Evolutionary conservation across 2,888 invertebrate genomes (phyloP).

Genomic region (Stenchaetothrips biformis): DNA sequence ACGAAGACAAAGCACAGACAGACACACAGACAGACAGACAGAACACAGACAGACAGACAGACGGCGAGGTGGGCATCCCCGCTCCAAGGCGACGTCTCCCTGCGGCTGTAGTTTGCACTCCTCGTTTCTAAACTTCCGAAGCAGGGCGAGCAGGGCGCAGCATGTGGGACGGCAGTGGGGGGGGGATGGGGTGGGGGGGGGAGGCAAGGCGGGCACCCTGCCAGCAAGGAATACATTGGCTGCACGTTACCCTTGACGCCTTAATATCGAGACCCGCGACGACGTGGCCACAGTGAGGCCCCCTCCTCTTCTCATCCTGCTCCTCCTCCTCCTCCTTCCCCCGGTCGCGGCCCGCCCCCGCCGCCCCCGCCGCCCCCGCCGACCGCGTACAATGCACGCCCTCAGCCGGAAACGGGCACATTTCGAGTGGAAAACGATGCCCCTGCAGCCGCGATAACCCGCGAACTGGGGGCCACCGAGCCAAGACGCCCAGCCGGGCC

Average conservation of each 20-base stretch:
- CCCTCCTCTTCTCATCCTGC: not conserved
- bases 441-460: constrained; percentile 8
- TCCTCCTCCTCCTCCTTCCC: not conserved
- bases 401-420: constrained; percentile 14
- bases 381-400: not conserved
- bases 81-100: too few relatives aligned
- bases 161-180: not conserved
- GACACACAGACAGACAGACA: too few relatives aligned
- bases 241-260: not conserved
- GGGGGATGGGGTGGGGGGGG: not conserved
- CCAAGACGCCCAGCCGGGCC: not conserved
- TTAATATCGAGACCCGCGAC: not conserved
- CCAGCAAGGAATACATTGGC: not conserved
- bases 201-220: not conserved
- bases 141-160: not conserved
- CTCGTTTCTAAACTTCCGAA: not conserved
- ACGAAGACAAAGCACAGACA: not conserved
- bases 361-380: not conserved
- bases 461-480: not conserved
- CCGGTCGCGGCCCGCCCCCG: not conserved
- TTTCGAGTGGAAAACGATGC: constrained; percentile 24
- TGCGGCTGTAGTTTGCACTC: not conserved
- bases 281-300: not conserved
- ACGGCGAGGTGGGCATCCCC: too few relatives aligned
- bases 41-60: too few relatives aligned